Percentiles rank a stretch among this genome's conserved stretches.
These are phyloP conservation scores for Rhipidura dahli DNA, from an alignment of 2,113 vertebrate genomes.

Conservation along the genomic window DNA sequence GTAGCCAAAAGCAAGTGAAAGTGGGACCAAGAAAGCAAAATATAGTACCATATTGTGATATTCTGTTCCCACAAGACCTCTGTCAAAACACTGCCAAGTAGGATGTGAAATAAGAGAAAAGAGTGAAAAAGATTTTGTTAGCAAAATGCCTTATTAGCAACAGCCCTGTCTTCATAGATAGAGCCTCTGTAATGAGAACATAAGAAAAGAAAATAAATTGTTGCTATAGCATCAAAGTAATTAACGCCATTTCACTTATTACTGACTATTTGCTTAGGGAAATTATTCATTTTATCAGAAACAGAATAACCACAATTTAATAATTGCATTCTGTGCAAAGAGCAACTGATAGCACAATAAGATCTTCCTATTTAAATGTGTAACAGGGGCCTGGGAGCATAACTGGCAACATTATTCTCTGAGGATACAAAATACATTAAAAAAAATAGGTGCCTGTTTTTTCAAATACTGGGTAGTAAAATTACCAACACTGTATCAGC, in stretches of 20 bases:
- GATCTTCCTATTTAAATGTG: neutral
- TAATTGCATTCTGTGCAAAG: constrained; percentile 2
- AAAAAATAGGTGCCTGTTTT: neutral
- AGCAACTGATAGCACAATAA: neutral
- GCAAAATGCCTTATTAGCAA: neutral
- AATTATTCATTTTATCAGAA: neutral
- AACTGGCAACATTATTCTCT: neutral
- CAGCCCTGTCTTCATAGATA: neutral
- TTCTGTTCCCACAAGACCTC: neutral
- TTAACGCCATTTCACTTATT: neutral
- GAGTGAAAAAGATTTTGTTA: neutral
- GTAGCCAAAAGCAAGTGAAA: neutral
- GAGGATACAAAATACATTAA: neutral
- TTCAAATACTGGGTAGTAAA: neutral
- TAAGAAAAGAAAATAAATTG: neutral
- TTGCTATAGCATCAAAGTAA: neutral
- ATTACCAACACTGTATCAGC: neutral
- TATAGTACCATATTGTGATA: neutral
- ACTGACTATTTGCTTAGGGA: neutral
- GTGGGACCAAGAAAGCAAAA: neutral
- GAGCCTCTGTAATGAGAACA: neutral
- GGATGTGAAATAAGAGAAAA: neutral
- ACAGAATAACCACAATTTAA: neutral
- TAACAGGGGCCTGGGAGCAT: neutral
- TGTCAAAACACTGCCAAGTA: neutral